Conservation (phyloP, 1,140 invertebrate species). For the Lerema accius region DNA sequence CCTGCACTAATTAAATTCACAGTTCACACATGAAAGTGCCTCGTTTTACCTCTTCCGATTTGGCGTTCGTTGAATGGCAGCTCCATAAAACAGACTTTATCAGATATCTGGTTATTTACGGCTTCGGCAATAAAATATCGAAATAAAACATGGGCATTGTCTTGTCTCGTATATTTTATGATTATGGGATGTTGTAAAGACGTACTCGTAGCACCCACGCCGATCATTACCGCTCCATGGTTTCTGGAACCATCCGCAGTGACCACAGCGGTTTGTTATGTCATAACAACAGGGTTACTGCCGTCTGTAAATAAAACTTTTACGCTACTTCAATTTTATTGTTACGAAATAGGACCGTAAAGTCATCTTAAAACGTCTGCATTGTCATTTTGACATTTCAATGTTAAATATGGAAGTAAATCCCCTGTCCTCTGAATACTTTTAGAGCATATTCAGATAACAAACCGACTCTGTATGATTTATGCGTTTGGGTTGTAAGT, state of each 20-base stretch:
- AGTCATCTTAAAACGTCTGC: too few relatives aligned
- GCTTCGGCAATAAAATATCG: slow-evolving; percentile 25
- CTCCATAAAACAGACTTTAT: slow-evolving; percentile 22
- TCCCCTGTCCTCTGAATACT: too few relatives aligned
- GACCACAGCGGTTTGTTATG: neutral
- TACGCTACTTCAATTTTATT: too few relatives aligned
- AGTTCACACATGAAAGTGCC: neutral
- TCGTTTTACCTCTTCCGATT: neutral
- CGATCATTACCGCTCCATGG: neutral
- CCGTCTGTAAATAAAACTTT: too few relatives aligned
- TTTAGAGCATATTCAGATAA: too few relatives aligned
- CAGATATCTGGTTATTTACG: slow-evolving; percentile 23
- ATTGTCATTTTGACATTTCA: too few relatives aligned
- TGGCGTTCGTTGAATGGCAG: slow-evolving; percentile 5
- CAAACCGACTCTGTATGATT: too few relatives aligned
- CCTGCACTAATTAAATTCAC: neutral
- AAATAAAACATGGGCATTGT: slow-evolving; percentile 30
- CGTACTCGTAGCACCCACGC: slow-evolving; percentile 23
- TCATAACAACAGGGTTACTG: too few relatives aligned
- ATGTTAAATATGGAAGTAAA: too few relatives aligned
- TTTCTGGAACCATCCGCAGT: neutral
- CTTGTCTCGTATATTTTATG: slow-evolving; percentile 30
- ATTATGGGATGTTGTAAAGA: slow-evolving; percentile 15
- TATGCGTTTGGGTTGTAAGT: too few relatives aligned
- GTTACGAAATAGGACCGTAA: too few relatives aligned